These are phyloP conservation scores for Diachasmimorpha longicaudata DNA, from an alignment of 1,140 invertebrate species.

Conservation along the genomic window DNA sequence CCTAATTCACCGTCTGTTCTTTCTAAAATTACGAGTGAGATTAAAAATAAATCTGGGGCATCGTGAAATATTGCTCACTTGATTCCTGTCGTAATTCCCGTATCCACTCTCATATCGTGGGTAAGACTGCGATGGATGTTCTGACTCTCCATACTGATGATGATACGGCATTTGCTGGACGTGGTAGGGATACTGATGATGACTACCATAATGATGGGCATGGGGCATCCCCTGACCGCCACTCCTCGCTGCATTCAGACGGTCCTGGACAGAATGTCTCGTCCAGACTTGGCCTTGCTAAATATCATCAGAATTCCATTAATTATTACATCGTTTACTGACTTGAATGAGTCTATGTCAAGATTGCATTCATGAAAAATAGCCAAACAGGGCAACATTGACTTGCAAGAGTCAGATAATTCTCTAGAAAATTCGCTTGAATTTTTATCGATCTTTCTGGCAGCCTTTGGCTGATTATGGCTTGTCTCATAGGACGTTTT, in stretches of 20 bases:
- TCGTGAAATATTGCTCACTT: conserved; percentile 22
- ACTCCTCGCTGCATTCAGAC: conserved; percentile 19
- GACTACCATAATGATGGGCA: conserved; percentile 27
- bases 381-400: no score
- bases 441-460: no score
- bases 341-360: no score
- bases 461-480: no score
- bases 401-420: no score
- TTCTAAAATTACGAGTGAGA: no score
- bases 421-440: no score
- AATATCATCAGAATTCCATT: not conserved
- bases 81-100: conserved; percentile 39
- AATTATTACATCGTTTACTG: no score
- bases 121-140: conserved; percentile 33
- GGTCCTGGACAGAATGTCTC: conserved; percentile 17
- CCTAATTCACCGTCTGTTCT: no score
- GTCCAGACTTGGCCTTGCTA: conserved; percentile 15
- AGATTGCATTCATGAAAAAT: no score
- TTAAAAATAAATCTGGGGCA: no score
- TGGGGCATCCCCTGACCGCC: conserved; percentile 25
- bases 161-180: conserved; percentile 23
- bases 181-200: conserved; percentile 30
- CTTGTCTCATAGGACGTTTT: no score
- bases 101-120: conserved; percentile 36
- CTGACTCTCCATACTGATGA: conserved; percentile 37